These are phyloP conservation scores for Sebastes nivosus DNA, from an alignment of 2,797 vertebrate species.

Conservation along the genomic window DNA sequence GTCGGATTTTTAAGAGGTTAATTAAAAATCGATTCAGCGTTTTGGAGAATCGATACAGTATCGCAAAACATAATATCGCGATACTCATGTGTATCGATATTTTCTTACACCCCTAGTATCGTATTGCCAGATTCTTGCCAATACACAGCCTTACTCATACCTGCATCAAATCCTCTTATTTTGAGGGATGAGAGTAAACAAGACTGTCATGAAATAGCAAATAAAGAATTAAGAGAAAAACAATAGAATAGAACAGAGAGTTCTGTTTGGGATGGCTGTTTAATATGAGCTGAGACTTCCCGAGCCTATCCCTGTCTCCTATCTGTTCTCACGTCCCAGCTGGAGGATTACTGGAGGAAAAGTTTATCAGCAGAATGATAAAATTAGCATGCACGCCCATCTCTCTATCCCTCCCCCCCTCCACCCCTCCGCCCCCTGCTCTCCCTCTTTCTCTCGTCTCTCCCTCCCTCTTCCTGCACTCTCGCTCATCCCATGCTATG, in stretches of 20 bases:
- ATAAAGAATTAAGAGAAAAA: conserved; percentile 24
- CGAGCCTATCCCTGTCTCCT: conserved; percentile 73
- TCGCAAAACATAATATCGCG: too few relatives aligned
- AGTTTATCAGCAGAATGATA: conserved; percentile 85
- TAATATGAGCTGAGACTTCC: conserved; percentile 70
- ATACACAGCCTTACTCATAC: conserved; percentile 3
- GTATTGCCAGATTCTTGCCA: too few relatives aligned
- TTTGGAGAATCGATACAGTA: too few relatives aligned
- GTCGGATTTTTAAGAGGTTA: too few relatives aligned
- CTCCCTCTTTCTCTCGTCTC: conserved; percentile 48
- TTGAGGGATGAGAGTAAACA: conserved; percentile 20
- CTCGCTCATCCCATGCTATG: conserved; percentile 65
- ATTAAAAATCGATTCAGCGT: too few relatives aligned
- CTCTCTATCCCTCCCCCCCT: conserved; percentile 51
- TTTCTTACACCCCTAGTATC: too few relatives aligned
- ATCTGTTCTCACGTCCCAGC: conserved; percentile 79
- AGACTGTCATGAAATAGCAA: conserved; percentile 31
- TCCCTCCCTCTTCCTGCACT: conserved; percentile 59
- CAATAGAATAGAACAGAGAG: conserved; percentile 49
- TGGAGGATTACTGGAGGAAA: conserved; percentile 84
- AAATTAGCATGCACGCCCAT: conserved; percentile 86
- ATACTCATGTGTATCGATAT: too few relatives aligned
- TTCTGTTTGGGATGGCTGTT: conserved; percentile 62
- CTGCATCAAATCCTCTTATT: conserved; percentile 45
- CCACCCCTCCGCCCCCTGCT: conserved; percentile 2